Conservation (phyloP, 2,113 vertebrate species). For the Poeciliopsis occidentalis region DNA sequence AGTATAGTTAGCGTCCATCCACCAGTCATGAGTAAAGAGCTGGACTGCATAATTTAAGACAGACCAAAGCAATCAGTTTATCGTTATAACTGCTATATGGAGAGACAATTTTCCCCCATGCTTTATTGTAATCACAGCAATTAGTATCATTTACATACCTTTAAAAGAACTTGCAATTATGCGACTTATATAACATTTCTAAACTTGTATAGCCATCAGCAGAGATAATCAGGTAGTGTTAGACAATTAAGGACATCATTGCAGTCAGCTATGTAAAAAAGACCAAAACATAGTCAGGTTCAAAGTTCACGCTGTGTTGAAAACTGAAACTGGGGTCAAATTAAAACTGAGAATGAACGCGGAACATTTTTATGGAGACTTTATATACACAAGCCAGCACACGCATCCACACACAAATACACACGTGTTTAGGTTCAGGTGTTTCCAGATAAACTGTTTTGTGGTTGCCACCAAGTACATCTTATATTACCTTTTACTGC, state of each 20-base stretch:
- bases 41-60: constrained; percentile 2
- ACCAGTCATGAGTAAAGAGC: background rate
- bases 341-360: background rate
- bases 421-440: no score
- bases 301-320: background rate
- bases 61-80: background rate
- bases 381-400: no score
- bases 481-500: no score
- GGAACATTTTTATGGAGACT: no score
- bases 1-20: background rate
- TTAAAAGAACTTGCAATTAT: constrained; percentile 9
- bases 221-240: background rate
- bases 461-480: no score
- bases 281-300: no score
- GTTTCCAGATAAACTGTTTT: no score
- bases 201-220: background rate
- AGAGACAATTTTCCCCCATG: background rate
- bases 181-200: background rate
- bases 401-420: no score
- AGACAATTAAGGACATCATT: background rate
- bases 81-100: background rate
- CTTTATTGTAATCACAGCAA: constrained; percentile 4
- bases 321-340: background rate
- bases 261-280: background rate
- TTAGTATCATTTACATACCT: constrained; percentile 3